A percentile compares a stretch with the other conserved stretches of the same genome.
phyloP scores from a whole-genome alignment of 1,140 invertebrate species.

The Drosophila arizonae region DNA sequence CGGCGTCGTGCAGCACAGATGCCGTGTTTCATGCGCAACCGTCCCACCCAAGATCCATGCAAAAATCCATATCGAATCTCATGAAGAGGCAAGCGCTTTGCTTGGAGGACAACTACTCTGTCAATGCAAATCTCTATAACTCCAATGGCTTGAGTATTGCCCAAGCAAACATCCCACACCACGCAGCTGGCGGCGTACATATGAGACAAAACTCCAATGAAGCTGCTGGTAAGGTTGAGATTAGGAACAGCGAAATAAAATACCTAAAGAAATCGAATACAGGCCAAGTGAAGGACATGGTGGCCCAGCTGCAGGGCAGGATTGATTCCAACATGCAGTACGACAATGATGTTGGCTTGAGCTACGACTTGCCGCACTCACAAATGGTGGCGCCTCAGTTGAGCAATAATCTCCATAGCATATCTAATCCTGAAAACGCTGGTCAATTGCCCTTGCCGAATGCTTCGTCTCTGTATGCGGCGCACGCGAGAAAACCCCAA shows the following conservation, averaged over 20 bases:
- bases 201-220: conserved; percentile 79
- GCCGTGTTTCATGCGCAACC: conserved; percentile 26
- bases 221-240: conserved; percentile 76
- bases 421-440: conserved; percentile 25
- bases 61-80: conserved; percentile 44
- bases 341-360: conserved; percentile 81
- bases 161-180: background rate
- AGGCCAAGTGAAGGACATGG: conserved; percentile 64
- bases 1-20: conserved; percentile 67
- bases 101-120: conserved; percentile 45
- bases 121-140: conserved; percentile 37
- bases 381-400: conserved; percentile 26
- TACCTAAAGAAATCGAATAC: conserved; percentile 77
- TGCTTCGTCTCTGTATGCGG: conserved; percentile 45
- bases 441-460: conserved; percentile 25
- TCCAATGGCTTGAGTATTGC: conserved; percentile 37
- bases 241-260: conserved; percentile 73
- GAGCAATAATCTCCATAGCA: conserved; percentile 80
- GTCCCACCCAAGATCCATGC: background rate
- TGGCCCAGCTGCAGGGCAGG: conserved; percentile 83
- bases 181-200: conserved; percentile 17
- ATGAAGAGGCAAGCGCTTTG: conserved; percentile 62
- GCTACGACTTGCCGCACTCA: conserved; percentile 44
- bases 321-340: conserved; percentile 65
- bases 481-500: conserved; percentile 19